These are phyloP conservation scores for Pinctada fucata DNA, from an alignment of 2,888 invertebrate species.

Conservation along the genomic window DNA sequence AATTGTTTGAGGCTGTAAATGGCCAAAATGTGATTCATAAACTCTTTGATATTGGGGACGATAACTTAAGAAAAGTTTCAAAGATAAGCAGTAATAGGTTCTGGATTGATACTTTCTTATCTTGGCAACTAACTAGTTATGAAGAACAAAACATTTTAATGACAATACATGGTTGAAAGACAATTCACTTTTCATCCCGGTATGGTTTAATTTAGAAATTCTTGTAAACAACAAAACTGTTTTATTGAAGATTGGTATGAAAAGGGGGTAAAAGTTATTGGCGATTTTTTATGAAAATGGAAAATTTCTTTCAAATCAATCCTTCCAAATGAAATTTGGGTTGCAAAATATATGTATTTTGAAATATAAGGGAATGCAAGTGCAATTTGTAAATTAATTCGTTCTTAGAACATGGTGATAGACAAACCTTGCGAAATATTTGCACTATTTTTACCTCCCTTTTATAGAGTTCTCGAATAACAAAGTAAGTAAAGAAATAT, in stretches of 20 bases:
- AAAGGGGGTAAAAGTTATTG: not conserved
- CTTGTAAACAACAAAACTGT: not conserved
- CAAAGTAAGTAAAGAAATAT: not conserved
- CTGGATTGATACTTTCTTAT: not conserved
- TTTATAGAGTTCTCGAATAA: not conserved
- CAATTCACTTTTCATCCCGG: not conserved
- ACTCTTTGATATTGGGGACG: not conserved
- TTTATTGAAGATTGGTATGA: not conserved
- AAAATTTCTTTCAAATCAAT: not conserved
- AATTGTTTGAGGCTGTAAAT: not conserved
- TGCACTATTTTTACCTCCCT: not conserved
- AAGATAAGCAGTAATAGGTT: not conserved
- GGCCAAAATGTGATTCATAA: not conserved
- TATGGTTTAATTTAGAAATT: not conserved
- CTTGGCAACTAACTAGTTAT: not conserved
- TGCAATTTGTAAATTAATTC: too few relatives aligned
- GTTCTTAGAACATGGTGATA: too few relatives aligned
- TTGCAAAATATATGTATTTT: not conserved
- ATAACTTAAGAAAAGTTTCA: not conserved
- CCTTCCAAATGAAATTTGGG: not conserved
- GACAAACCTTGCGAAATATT: too few relatives aligned
- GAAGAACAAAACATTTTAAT: not conserved
- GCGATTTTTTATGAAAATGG: not conserved
- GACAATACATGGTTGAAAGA: not conserved
- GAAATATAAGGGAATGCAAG: not conserved